Evolutionary conservation across 2,113 vertebrate species (phyloP).

Genomic region (Gadus chalcogrammus): DNA sequence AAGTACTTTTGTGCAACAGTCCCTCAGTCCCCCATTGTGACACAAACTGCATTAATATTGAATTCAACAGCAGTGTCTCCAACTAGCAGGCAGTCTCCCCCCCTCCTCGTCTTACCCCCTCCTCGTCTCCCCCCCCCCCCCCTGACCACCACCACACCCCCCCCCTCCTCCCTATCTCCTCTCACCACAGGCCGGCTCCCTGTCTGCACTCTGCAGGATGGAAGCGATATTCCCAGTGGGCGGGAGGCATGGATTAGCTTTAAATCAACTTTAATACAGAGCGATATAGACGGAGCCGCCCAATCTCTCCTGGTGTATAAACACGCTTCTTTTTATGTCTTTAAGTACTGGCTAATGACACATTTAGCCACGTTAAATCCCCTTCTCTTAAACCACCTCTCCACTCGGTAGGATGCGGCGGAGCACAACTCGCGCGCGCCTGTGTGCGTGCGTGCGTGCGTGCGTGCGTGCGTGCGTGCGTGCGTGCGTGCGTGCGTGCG

Average conservation of each 20-base stretch:
- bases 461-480: too few species aligned
- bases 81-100: slow-evolving; percentile 59
- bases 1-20: slow-evolving; percentile 72
- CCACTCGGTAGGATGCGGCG: too few species aligned
- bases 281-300: slow-evolving; percentile 63
- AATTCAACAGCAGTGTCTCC: slow-evolving; percentile 78
- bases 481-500: too few species aligned
- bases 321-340: slow-evolving; percentile 50
- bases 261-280: slow-evolving; percentile 74
- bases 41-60: slow-evolving; percentile 82
- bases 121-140: neutral
- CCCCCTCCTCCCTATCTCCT: slow-evolving; percentile 48
- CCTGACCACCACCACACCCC: slow-evolving; percentile 48
- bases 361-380: slow-evolving; percentile 30
- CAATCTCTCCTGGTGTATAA: slow-evolving; percentile 48
- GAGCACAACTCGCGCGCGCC: too few species aligned
- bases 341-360: slow-evolving; percentile 51
- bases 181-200: slow-evolving; percentile 67
- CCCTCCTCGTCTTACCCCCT: neutral
- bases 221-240: slow-evolving; percentile 74
- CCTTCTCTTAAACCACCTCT: slow-evolving; percentile 20
- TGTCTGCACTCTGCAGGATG: slow-evolving; percentile 75
- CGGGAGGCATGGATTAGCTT: slow-evolving; percentile 70
- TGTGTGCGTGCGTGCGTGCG: too few species aligned
- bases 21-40: slow-evolving; percentile 71